phyloP scores from a whole-genome alignment of 2,113 vertebrate genomes.

The Caloenas nicobarica region DNA sequence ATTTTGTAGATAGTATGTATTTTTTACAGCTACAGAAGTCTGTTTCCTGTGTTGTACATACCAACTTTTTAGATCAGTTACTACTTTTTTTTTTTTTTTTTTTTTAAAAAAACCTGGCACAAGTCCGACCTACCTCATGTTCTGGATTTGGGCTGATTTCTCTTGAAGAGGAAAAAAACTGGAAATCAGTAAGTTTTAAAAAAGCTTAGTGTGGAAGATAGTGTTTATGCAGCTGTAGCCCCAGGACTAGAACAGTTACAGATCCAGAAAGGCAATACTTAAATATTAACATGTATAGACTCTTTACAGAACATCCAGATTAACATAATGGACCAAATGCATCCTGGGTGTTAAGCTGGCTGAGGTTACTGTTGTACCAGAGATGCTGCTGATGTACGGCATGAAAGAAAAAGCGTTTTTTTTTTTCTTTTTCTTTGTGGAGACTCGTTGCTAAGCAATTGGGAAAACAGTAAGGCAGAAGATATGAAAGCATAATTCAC shows the following conservation, averaged over 20 bases:
- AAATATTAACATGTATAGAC: background rate
- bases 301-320: background rate
- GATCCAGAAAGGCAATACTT: background rate
- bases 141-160: background rate
- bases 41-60: accelerated
- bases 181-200: background rate
- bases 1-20: background rate
- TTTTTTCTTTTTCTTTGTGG: background rate
- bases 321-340: background rate
- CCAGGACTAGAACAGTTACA: background rate
- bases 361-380: background rate
- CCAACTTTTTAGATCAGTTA: background rate
- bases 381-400: background rate
- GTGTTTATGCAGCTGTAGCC: background rate
- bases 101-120: background rate
- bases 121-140: background rate
- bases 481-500: slow-evolving; percentile 76
- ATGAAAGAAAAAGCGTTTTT: slow-evolving; percentile 22
- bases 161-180: background rate
- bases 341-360: background rate
- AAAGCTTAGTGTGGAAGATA: background rate
- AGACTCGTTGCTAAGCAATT: slow-evolving; percentile 78
- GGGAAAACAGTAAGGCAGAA: slow-evolving; percentile 42
- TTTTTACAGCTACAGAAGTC: background rate
- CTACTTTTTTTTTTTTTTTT: background rate